Evolutionary conservation across 2,797 vertebrate genomes (phyloP).

Genomic region (Staurois parvus): DNA sequence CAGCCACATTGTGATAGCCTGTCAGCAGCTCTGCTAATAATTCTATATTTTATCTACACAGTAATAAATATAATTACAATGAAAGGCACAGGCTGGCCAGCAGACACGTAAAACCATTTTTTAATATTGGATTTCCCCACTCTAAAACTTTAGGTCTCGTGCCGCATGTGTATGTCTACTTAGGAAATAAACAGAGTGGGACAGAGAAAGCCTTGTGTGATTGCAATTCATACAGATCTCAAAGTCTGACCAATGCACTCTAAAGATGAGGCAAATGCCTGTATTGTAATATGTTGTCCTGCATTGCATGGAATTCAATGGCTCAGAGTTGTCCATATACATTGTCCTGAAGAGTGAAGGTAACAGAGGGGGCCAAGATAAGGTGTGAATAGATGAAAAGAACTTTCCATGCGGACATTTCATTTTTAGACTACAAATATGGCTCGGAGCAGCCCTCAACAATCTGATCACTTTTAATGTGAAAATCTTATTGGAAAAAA

Average conservation of each 20-base stretch:
- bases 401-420: neutral
- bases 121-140: neutral
- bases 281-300: neutral
- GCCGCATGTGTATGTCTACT: neutral
- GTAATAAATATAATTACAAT: neutral
- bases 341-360: neutral
- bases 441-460: too few species aligned
- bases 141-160: neutral
- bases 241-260: too few species aligned
- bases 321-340: neutral
- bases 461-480: too few species aligned
- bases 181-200: neutral
- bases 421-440: too few species aligned
- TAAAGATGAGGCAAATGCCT: neutral
- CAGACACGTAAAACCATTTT: neutral
- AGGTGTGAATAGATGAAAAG: neutral
- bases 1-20: neutral
- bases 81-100: neutral
- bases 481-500: too few species aligned
- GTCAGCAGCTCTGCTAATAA: neutral
- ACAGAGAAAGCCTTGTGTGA: neutral
- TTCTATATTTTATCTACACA: neutral
- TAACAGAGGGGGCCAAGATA: neutral
- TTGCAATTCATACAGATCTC: too few species aligned
- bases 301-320: neutral